Percentiles rank a stretch among this genome's conserved stretches.
Evolutionary conservation across 2,888 invertebrate species (phyloP).

Genomic region (Margaritifera margaritifera): DNA sequence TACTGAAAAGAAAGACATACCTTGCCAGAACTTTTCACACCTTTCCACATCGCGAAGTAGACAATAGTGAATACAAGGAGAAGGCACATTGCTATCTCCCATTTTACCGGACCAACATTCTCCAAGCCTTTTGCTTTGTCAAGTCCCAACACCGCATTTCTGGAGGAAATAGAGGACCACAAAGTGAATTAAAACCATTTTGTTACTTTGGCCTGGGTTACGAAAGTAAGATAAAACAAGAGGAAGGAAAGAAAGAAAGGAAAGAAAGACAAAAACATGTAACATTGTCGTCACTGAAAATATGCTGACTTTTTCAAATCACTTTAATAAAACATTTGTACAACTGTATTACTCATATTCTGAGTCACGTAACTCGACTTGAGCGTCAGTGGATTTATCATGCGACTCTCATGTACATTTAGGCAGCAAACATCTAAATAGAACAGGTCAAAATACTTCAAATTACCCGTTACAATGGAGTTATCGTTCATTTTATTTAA

Average conservation of each 20-base stretch:
- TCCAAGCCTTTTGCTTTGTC: constrained; percentile 61
- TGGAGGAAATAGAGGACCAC: constrained; percentile 33
- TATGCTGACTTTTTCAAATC: no score
- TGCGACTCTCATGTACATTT: no score
- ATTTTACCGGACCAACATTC: constrained; percentile 67
- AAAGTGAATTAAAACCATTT: neutral
- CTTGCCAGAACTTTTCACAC: constrained; percentile 73
- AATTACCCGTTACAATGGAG: no score
- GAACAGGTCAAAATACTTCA: no score
- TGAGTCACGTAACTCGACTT: no score
- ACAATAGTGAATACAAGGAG: constrained; percentile 70
- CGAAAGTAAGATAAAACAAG: neutral
- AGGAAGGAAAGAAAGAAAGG: neutral
- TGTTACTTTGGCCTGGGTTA: neutral
- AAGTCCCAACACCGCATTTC: constrained; percentile 66
- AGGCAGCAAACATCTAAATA: no score
- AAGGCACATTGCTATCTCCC: constrained; percentile 69
- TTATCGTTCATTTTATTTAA: no score
- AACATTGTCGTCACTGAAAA: no score
- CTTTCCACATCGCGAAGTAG: constrained; percentile 74
- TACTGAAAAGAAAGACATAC: constrained; percentile 36
- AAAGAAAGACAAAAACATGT: no score
- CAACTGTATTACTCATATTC: no score
- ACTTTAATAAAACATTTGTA: no score
- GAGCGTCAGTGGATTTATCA: no score